Percentiles rank a stretch among this genome's conserved stretches.
phyloP scores from a whole-genome alignment of 2,888 invertebrate species.

The Scaeva pyrastri region DNA sequence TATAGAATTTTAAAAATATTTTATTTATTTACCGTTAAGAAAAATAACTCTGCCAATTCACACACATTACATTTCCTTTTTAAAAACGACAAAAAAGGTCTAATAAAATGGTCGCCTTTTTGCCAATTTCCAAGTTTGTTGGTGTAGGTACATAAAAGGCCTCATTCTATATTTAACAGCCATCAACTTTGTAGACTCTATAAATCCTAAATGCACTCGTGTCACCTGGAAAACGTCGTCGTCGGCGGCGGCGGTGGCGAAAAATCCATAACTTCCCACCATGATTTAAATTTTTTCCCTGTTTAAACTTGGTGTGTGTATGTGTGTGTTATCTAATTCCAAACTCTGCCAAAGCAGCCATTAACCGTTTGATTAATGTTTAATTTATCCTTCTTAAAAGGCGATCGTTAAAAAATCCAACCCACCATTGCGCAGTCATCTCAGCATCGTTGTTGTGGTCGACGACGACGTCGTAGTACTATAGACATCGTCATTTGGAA shows the following conservation, averaged over 20 bases:
- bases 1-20: background rate
- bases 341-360: constrained; percentile 40
- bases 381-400: constrained; percentile 65
- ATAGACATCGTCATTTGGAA: constrained; percentile 40
- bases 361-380: constrained; percentile 68
- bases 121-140: constrained; percentile 6
- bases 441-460: constrained; percentile 18
- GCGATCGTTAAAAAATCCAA: constrained; percentile 43
- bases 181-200: constrained; percentile 34
- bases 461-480: background rate
- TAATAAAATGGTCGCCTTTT: constrained; percentile 2
- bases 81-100: background rate
- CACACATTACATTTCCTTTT: constrained; percentile 18
- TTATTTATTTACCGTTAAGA: constrained; percentile 6
- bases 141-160: constrained; percentile 3
- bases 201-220: constrained; percentile 38
- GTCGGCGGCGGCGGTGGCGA: background rate
- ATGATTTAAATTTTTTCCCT: constrained; percentile 12
- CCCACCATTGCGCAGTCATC: constrained; percentile 32
- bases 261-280: constrained; percentile 35
- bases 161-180: constrained; percentile 25
- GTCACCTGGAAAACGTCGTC: constrained; percentile 28
- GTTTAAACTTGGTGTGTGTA: background rate
- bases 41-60: constrained; percentile 33
- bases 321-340: constrained; percentile 50